Conservation (phyloP, 2,797 vertebrate species). For the Heterohyrax brucei region DNA sequence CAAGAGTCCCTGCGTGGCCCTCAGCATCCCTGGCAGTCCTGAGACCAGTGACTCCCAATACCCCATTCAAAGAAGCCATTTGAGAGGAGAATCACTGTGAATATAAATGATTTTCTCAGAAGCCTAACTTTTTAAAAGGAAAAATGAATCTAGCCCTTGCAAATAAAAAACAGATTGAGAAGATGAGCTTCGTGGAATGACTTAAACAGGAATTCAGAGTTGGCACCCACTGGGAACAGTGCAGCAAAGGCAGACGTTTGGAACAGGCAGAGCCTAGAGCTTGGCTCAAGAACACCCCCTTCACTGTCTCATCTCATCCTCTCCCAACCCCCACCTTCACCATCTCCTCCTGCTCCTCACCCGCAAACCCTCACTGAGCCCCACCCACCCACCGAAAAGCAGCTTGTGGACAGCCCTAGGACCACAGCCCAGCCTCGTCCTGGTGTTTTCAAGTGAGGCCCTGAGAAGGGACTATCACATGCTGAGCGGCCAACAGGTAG, state of each 20-base stretch:
- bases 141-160: slow-evolving; percentile 87
- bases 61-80: slow-evolving; percentile 75
- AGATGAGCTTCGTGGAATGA: slow-evolving; percentile 85
- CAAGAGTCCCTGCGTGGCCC: slow-evolving; percentile 39
- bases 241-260: slow-evolving; percentile 56
- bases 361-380: neutral
- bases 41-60: slow-evolving; percentile 73
- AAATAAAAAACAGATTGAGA: slow-evolving; percentile 88
- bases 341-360: neutral
- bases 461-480: accelerated
- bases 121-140: slow-evolving; percentile 86
- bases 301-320: neutral
- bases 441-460: neutral
- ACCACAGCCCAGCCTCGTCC: neutral
- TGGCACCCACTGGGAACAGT: slow-evolving; percentile 84
- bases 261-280: slow-evolving; percentile 72
- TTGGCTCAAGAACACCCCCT: neutral
- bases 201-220: slow-evolving; percentile 86
- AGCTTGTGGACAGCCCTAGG: too few species aligned
- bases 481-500: neutral
- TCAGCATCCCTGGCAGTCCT: slow-evolving; percentile 53
- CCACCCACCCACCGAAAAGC: neutral
- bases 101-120: slow-evolving; percentile 87
- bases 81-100: slow-evolving; percentile 83
- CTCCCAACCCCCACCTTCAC: neutral